Base-by-base conservation (phyloP, 2,113 vertebrate species). In the Datnioides undecimradiatus region DNA sequence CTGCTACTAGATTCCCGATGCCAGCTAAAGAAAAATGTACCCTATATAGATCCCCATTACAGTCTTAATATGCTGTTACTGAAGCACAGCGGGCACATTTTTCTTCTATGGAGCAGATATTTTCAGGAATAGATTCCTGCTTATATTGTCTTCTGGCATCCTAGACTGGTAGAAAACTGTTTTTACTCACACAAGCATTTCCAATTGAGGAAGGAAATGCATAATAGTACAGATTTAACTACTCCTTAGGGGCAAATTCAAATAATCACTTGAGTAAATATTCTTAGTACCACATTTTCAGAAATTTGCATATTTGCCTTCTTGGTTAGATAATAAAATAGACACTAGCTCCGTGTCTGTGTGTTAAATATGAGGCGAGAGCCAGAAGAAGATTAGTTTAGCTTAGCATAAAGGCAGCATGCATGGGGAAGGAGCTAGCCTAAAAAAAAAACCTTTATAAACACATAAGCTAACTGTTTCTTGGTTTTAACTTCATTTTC, bases 1-100 rank as follows among this genome's bases (percentile, higher is more conserved):
- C 86, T 91, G 84, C 71, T 76, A 17, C 59, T 17, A 62, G 10
- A 48, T 82, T 77, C 72, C 59, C 71, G 45, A 14, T 68, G 77
- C 71, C 79, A 85, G 67, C 36, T 5, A 43, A 19, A 57, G 40
- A 54, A 51, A 58, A 82, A 51, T 74, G 33, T 23, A 83, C 19
- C 45, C 23, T 1, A n/a, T 8, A 48, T 12, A 58, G 23, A 72
- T 57, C 8, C 40, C 16, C 21, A 1, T 63, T 74, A 31, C 23
- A 68, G 8, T 25, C 65, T 63, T 45, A 67, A 54, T 64, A 23
- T 65, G 58, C 13, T 0, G 1, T n/a, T 71, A 25, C 45, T 73
- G 43, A 60, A 59, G 27, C 14, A 48, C 2, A 64, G 36, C 21
- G 13, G 63, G 41, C 25, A 14, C 25, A 59, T 14, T 13, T 33